Percentiles rank a stretch among this genome's conserved stretches.
Conservation (phyloP, 2,797 vertebrate species). For the Onychomys leucogaster region DNA sequence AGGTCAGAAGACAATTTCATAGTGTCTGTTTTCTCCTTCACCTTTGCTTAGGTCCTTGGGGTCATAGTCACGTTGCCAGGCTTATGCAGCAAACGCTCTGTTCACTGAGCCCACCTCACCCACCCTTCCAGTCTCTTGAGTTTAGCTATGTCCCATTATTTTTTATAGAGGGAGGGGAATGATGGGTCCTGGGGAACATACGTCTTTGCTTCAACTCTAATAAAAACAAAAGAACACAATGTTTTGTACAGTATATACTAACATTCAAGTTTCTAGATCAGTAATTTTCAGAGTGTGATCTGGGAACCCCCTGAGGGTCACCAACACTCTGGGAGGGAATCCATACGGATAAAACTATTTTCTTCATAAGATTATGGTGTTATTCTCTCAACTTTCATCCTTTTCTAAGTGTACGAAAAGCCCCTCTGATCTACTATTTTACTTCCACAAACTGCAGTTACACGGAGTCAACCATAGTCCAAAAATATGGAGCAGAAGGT, state of each 20-base stretch:
- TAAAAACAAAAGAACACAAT: neutral
- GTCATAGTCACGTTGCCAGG: neutral
- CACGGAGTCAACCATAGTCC: neutral
- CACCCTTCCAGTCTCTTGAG: neutral
- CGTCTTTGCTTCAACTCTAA: neutral
- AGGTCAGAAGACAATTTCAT: neutral
- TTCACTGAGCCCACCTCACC: neutral
- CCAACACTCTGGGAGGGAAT: neutral
- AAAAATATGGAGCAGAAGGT: neutral
- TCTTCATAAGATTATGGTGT: neutral
- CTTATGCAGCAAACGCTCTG: neutral
- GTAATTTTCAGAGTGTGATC: neutral
- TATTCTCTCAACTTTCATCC: neutral
- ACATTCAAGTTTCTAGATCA: neutral
- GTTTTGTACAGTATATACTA: neutral
- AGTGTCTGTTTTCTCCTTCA: neutral
- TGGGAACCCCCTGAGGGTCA: neutral
- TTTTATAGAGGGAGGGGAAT: neutral
- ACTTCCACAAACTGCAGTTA: neutral
- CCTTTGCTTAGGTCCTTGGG: neutral
- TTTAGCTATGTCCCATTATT: constrained; percentile 3
- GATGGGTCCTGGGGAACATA: neutral
- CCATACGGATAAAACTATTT: neutral
- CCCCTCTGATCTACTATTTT: neutral
- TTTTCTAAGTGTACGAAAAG: neutral